Conservation (phyloP, 2,113 vertebrate species). For the Malaclemys terrapin region DNA sequence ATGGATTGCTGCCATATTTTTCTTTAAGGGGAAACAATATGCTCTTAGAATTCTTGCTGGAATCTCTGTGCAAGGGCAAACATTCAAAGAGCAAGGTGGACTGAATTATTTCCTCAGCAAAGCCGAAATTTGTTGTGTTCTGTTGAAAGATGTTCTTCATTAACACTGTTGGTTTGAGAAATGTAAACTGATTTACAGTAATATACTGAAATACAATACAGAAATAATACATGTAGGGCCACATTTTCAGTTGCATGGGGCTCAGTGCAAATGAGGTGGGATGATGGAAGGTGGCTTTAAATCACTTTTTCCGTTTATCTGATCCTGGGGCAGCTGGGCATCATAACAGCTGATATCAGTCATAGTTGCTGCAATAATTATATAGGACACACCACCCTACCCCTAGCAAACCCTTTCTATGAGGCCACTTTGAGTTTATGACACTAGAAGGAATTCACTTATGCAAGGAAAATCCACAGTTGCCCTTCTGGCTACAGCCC, state of each 20-base stretch:
- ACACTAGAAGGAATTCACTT: background rate
- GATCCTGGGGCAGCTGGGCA: background rate
- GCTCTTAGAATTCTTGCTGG: background rate
- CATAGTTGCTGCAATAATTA: background rate
- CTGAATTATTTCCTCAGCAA: background rate
- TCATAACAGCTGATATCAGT: background rate
- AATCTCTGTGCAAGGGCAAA: background rate
- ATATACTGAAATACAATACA: background rate
- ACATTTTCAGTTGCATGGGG: background rate
- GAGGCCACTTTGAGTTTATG: fast-evolving
- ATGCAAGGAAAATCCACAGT: background rate
- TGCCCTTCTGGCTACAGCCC: background rate
- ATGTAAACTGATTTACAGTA: background rate
- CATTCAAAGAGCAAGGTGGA: background rate
- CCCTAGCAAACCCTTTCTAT: background rate
- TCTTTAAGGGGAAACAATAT: background rate
- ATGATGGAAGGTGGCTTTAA: background rate
- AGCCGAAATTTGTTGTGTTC: background rate
- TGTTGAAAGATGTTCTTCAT: background rate
- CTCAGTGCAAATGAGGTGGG: background rate
- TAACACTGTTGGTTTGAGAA: background rate
- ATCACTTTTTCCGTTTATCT: background rate
- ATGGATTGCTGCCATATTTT: background rate
- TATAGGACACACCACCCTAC: background rate
- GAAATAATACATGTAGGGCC: background rate